Percentiles rank a stretch among this genome's conserved stretches.
phyloP scores from a whole-genome alignment of 2,797 vertebrate species.

The Poeciliopsis turneri region DNA sequence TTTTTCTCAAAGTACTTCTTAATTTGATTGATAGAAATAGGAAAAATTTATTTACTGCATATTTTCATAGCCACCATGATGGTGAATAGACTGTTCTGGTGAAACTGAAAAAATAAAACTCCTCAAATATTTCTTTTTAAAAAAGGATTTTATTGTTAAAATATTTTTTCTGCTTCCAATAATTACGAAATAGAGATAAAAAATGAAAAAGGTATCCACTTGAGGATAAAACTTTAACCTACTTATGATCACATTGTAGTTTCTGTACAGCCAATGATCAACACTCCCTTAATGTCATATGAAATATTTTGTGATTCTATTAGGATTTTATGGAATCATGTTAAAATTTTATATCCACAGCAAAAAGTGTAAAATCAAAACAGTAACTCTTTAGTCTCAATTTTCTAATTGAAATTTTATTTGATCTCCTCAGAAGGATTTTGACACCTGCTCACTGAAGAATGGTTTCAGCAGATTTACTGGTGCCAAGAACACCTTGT shows the following conservation, averaged over 20 bases:
- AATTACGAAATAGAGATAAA: neutral
- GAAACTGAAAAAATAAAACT: neutral
- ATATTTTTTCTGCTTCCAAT: neutral
- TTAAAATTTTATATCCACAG: neutral
- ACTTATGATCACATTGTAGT: neutral
- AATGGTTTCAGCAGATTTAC: neutral
- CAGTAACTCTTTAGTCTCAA: neutral
- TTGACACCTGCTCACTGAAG: neutral
- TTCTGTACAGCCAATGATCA: neutral
- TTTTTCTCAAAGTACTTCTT: neutral
- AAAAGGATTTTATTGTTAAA: neutral
- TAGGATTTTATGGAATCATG: neutral
- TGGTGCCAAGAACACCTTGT: constrained; percentile 5
- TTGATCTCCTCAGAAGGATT: neutral
- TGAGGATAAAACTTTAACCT: neutral
- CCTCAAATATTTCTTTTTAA: neutral
- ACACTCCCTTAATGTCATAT: neutral
- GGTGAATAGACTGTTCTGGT: neutral
- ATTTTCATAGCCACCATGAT: neutral
- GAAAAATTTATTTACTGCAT: neutral
- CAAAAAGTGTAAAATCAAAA: neutral
- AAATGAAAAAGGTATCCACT: neutral
- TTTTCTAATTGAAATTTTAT: neutral
- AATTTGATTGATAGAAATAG: neutral
- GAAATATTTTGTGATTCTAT: neutral